Conservation (phyloP, 2,888 invertebrate genomes). For the Zele albiditarsus region DNA sequence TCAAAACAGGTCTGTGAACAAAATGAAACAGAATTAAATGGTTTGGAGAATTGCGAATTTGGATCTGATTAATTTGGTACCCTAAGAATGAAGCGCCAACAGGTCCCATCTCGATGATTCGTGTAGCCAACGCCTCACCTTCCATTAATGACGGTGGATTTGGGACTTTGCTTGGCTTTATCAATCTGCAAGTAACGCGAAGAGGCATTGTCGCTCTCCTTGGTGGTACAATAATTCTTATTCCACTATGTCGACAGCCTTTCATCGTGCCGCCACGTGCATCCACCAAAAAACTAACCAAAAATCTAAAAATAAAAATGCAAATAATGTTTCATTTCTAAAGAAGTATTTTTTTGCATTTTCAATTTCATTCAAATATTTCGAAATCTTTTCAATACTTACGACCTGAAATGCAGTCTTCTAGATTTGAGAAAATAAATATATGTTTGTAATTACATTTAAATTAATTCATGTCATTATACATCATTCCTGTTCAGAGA, state of each 20-base stretch:
- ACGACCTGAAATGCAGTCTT: slow-evolving; percentile 69
- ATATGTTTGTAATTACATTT: slow-evolving; percentile 17
- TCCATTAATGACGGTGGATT: slow-evolving; percentile 98
- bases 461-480: slow-evolving; percentile 29
- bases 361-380: background rate
- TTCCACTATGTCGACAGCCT: slow-evolving; percentile 97
- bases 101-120: slow-evolving; percentile 96
- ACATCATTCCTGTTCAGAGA: background rate
- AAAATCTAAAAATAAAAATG: slow-evolving; percentile 79
- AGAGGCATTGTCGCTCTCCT: slow-evolving; percentile 96
- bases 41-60: background rate
- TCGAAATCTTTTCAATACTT: slow-evolving; percentile 55
- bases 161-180: slow-evolving; percentile 82
- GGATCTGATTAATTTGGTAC: slow-evolving; percentile 73
- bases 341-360: background rate
- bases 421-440: slow-evolving; percentile 51
- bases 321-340: background rate
- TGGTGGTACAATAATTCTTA: slow-evolving; percentile 96
- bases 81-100: slow-evolving; percentile 97
- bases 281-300: slow-evolving; percentile 99
- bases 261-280: slow-evolving; percentile 99
- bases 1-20: slow-evolving; percentile 85
- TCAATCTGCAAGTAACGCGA: slow-evolving; percentile 94
- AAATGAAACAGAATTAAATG: background rate
- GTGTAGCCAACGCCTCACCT: slow-evolving; percentile 96